These are phyloP conservation scores for Bursaphelenchus okinawaensis DNA, from an alignment of 2,888 invertebrate genomes.

Conservation along the genomic window DNA sequence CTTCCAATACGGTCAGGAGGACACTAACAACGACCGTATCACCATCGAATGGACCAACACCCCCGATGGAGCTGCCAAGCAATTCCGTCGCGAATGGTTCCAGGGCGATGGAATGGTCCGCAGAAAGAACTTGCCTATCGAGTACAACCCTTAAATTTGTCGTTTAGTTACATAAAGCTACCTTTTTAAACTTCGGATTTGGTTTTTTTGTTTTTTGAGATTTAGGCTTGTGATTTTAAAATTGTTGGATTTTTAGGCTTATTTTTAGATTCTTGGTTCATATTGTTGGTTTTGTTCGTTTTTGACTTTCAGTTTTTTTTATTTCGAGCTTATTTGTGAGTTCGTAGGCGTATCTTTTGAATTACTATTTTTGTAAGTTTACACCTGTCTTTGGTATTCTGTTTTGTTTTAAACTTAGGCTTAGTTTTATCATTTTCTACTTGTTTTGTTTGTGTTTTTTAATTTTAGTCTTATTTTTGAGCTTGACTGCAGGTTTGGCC, in stretches of 20 bases:
- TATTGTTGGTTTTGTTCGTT: background rate
- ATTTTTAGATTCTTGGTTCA: background rate
- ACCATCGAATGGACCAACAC: constrained; percentile 32
- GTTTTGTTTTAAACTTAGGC: no score
- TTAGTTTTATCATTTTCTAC: no score
- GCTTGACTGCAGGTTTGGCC: no score
- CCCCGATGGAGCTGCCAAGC: constrained; percentile 26
- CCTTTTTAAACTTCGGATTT: no score
- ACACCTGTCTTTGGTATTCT: no score
- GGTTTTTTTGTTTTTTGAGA: background rate
- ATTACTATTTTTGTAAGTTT: no score
- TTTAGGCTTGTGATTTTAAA: background rate
- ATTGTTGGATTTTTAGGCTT: background rate
- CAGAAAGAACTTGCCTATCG: constrained; percentile 27
- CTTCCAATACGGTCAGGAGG: constrained; percentile 28
- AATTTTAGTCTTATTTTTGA: no score
- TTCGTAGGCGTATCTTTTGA: no score
- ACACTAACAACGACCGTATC: constrained; percentile 33
- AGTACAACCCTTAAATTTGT: constrained; percentile 5
- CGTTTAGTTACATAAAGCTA: no score
- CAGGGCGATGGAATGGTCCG: constrained; percentile 29
- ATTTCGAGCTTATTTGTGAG: no score
- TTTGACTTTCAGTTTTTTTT: no score
- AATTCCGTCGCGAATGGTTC: constrained; percentile 30
- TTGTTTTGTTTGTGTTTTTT: no score